Conservation (phyloP, 2,888 invertebrate genomes). For the Habrosyne pyritoides region DNA sequence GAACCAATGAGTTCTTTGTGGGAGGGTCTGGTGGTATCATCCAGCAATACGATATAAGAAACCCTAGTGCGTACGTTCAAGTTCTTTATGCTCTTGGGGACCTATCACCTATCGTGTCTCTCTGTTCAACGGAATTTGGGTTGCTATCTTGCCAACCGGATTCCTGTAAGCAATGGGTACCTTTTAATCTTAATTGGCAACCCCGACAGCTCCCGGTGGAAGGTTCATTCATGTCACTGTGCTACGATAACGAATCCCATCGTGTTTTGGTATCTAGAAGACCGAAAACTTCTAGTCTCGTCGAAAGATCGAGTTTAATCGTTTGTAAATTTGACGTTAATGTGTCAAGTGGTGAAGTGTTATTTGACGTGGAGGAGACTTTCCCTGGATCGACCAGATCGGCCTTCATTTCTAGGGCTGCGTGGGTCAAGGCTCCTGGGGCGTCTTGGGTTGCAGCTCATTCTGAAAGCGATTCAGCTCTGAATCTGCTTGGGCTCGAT, state of each 20-base stretch:
- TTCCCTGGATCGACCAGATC: constrained; percentile 88
- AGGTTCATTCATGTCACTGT: constrained; percentile 90
- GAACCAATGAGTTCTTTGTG: constrained; percentile 88
- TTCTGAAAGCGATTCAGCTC: constrained; percentile 87
- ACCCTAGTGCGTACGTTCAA: constrained; percentile 69
- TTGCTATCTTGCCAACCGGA: constrained; percentile 89
- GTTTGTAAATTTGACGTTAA: constrained; percentile 67
- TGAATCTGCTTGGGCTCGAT: constrained; percentile 86
- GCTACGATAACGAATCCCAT: constrained; percentile 85
- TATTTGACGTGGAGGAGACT: constrained; percentile 83
- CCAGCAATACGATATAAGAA: constrained; percentile 89
- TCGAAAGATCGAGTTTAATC: constrained; percentile 64
- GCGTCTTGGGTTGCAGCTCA: constrained; percentile 88
- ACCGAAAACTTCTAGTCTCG: constrained; percentile 76
- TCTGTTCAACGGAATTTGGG: constrained; percentile 84
- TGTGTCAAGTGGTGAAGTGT: constrained; percentile 67
- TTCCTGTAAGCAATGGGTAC: constrained; percentile 87
- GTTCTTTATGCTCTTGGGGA: constrained; percentile 80
- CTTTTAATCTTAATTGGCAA: constrained; percentile 64
- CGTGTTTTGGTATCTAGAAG: constrained; percentile 88
- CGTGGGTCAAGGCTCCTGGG: constrained; percentile 83
- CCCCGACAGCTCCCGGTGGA: constrained; percentile 84
- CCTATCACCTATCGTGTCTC: constrained; percentile 88
- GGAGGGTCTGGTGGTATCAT: constrained; percentile 91
- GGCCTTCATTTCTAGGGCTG: constrained; percentile 86